These are phyloP conservation scores for Nothobranchius kuhntae DNA, from an alignment of 2,113 vertebrate genomes.

Conservation along the genomic window DNA sequence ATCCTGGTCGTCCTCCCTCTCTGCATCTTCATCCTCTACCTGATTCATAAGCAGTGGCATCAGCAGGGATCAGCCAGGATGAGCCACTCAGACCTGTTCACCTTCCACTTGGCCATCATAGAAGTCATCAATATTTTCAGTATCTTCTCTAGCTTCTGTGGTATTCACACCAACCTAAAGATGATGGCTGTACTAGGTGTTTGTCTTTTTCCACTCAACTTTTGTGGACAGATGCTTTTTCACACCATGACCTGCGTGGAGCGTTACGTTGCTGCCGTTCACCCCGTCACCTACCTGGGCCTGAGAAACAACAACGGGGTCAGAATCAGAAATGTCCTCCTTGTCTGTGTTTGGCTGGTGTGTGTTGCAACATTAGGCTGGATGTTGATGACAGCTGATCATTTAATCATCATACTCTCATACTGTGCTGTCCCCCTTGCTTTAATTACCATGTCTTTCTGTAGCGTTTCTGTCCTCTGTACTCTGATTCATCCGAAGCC, in stretches of 20 bases:
- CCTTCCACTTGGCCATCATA: not conserved
- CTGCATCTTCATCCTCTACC: not conserved
- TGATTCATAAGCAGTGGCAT: not conserved
- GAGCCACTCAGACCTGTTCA: not conserved
- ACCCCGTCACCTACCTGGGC: not conserved
- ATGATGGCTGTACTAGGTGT: not conserved
- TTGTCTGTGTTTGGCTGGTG: not conserved
- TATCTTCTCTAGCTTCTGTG: not conserved
- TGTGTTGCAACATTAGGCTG: not conserved
- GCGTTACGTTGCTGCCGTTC: slow-evolving; percentile 5
- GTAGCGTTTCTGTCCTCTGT: not conserved
- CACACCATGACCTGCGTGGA: slow-evolving; percentile 7
- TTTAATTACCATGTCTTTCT: not conserved
- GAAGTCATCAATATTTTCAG: not conserved
- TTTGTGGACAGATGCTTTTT: not conserved
- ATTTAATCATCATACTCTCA: not conserved
- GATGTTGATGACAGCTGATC: not conserved
- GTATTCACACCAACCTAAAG: not conserved
- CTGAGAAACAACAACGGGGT: not conserved
- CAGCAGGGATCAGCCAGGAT: not conserved
- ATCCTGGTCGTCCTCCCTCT: not conserved
- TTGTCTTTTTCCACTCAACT: not conserved
- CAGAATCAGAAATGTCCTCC: not conserved
- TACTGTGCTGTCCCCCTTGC: not conserved
- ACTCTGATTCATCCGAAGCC: not conserved